Percentiles rank a stretch among this genome's conserved stretches.
Evolutionary conservation across 2,797 vertebrate genomes (phyloP).

Genomic region (Odontamblyopus lacepedii): DNA sequence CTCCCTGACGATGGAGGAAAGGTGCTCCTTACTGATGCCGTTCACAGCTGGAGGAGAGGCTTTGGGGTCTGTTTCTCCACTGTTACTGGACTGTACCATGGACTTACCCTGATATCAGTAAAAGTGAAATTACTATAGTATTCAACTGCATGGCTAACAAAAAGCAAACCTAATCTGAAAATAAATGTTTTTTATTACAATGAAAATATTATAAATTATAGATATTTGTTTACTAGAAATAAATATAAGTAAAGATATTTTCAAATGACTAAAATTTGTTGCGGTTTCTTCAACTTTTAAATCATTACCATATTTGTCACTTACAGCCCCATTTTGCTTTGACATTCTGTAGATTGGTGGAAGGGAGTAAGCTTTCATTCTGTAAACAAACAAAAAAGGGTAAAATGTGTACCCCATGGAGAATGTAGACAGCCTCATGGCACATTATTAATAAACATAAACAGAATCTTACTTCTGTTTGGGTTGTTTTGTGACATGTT

Average conservation of each 20-base stretch:
- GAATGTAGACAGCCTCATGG: background rate
- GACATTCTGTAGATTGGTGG: conserved; percentile 86
- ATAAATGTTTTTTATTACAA: background rate
- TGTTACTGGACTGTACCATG: conserved; percentile 69
- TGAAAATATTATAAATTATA: background rate
- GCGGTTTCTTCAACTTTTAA: no score
- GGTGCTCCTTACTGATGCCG: conserved; percentile 67
- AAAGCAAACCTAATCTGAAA: background rate
- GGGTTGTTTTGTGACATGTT: background rate
- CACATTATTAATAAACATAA: background rate
- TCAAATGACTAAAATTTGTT: background rate
- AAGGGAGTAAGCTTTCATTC: conserved; percentile 86
- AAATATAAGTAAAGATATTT: background rate
- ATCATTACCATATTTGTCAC: conserved; percentile 52
- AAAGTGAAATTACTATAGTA: background rate
- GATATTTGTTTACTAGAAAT: no score
- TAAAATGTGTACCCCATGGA: background rate
- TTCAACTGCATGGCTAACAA: background rate
- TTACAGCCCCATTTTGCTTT: conserved; percentile 92
- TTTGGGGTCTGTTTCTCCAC: conserved; percentile 69
- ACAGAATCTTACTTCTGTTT: background rate
- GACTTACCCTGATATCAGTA: conserved; percentile 76
- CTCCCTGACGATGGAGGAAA: conserved; percentile 72
- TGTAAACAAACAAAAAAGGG: conserved; percentile 54
- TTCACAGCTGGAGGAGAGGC: conserved; percentile 73